Evolutionary conservation across 2,888 invertebrate genomes (phyloP).

Genomic region (Aphidoletes aphidimyza): DNA sequence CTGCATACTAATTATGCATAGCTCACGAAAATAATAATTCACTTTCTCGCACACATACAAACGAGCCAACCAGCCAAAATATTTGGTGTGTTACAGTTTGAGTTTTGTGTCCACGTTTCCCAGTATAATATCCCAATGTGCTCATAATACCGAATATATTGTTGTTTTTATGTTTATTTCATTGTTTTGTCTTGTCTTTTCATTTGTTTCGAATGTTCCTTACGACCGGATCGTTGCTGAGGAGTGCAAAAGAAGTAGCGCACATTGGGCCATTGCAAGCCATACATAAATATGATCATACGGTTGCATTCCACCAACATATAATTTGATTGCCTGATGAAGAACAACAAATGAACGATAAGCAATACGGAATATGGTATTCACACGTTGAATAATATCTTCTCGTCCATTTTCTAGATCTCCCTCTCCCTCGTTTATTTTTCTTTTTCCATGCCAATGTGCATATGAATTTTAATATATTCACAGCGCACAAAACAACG

Average conservation of each 20-base stretch:
- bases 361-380: constrained; percentile 33
- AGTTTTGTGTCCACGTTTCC: constrained; percentile 39
- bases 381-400: not conserved
- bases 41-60: not conserved
- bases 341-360: constrained; percentile 33
- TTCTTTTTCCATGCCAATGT: too few relatives aligned
- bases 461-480: constrained; percentile 15
- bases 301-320: not conserved
- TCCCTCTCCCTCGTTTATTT: too few relatives aligned
- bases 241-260: not conserved
- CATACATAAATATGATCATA: not conserved
- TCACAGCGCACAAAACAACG: constrained; percentile 8
- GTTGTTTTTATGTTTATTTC: constrained; percentile 38
- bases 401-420: too few relatives aligned
- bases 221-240: not conserved
- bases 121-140: constrained; percentile 27
- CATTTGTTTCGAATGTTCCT: not conserved
- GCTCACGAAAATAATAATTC: constrained; percentile 51
- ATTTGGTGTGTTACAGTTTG: constrained; percentile 37
- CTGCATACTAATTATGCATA: constrained; percentile 51
- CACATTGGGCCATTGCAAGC: not conserved
- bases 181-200: constrained; percentile 42
- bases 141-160: constrained; percentile 10
- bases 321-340: constrained; percentile 47
- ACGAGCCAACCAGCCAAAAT: not conserved